These are phyloP conservation scores for Lepidurus couesii DNA, from an alignment of 1,140 invertebrate genomes.

Conservation along the genomic window DNA sequence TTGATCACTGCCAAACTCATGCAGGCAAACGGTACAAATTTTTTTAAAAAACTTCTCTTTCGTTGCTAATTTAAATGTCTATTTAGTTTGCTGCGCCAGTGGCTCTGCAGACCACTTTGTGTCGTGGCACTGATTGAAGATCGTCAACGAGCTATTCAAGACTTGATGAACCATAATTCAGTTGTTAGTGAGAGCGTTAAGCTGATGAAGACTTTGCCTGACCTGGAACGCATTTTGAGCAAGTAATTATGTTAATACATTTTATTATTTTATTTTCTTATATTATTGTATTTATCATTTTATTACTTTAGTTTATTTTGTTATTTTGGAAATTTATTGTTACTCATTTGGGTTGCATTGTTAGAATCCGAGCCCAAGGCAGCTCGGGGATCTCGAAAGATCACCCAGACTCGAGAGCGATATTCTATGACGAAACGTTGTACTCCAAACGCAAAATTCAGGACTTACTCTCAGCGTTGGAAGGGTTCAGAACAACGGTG, in stretches of 20 bases:
- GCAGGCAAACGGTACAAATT: slow-evolving; percentile 72
- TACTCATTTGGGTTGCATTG: slow-evolving; percentile 49
- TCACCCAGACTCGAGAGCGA: slow-evolving; percentile 88
- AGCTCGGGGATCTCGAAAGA: slow-evolving; percentile 61
- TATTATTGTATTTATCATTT: slow-evolving; percentile 23
- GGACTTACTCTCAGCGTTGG: slow-evolving; percentile 72
- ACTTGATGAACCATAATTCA: slow-evolving; percentile 61
- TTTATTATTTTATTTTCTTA: slow-evolving; percentile 35
- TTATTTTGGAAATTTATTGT: background rate
- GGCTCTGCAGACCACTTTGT: slow-evolving; percentile 89
- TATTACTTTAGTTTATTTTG: slow-evolving; percentile 31
- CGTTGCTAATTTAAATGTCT: slow-evolving; percentile 43
- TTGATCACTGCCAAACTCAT: slow-evolving; percentile 83
- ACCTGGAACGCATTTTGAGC: slow-evolving; percentile 86
- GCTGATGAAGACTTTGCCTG: slow-evolving; percentile 73
- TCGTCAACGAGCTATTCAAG: slow-evolving; percentile 76
- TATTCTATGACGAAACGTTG: slow-evolving; percentile 81
- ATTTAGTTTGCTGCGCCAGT: slow-evolving; percentile 64
- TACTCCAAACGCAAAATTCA: slow-evolving; percentile 88
- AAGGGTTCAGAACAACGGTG: slow-evolving; percentile 69
- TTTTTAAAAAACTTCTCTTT: slow-evolving; percentile 40
- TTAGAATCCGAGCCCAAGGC: slow-evolving; percentile 73
- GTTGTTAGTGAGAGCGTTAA: slow-evolving; percentile 58
- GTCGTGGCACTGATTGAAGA: slow-evolving; percentile 64
- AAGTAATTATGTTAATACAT: slow-evolving; percentile 55